Percentiles rank a stretch among this genome's conserved stretches.
Evolutionary conservation across 2,797 vertebrate genomes (phyloP).

Genomic region (Taeniopygia guttata): DNA sequence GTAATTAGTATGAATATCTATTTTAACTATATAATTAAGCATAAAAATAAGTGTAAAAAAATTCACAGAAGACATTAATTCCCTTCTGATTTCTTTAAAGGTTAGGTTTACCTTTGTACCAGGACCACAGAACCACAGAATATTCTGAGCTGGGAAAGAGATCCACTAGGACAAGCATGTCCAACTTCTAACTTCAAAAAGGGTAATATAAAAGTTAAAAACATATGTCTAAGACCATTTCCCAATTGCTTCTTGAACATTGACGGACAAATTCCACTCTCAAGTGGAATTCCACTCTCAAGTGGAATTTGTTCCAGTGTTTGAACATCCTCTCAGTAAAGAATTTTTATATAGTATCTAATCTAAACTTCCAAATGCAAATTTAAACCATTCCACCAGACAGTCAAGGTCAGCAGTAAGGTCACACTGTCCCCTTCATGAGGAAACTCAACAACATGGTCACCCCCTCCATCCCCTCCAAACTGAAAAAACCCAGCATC

Average conservation of each 20-base stretch:
- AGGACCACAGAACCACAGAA: background rate
- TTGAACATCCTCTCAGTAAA: background rate
- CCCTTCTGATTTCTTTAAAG: background rate
- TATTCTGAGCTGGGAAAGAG: background rate
- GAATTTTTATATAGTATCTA: background rate
- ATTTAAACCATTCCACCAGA: background rate
- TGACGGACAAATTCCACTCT: background rate
- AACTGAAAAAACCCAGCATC: background rate
- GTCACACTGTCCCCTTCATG: background rate
- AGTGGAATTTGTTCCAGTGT: background rate
- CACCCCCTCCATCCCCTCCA: background rate
- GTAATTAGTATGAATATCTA: background rate
- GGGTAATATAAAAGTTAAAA: background rate
- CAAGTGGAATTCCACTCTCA: background rate
- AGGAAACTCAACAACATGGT: background rate
- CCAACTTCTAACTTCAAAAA: background rate
- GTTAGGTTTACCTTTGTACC: background rate
- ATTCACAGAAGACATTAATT: background rate
- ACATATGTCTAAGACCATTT: background rate
- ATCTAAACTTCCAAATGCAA: background rate
- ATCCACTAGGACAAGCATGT: rapidly evolving
- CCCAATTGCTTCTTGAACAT: background rate
- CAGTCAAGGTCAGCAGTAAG: background rate
- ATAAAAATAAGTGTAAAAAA: background rate
- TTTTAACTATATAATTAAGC: background rate